Percentiles rank a stretch among this genome's conserved stretches.
Evolutionary conservation across 2,113 vertebrate species (phyloP).

Genomic region (Rynchops niger): DNA sequence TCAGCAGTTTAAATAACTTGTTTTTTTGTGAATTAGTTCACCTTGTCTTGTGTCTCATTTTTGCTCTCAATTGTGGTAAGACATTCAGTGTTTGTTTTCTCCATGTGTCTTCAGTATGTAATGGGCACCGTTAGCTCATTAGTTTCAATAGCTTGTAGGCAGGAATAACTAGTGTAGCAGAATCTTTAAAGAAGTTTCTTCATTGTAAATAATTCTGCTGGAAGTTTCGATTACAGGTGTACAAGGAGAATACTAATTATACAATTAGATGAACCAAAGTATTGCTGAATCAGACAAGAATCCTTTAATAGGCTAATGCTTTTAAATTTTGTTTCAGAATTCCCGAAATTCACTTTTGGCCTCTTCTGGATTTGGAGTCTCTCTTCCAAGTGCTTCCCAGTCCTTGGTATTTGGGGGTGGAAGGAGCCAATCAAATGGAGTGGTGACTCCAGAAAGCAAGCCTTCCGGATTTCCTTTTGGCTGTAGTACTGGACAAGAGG

Average conservation of each 20-base stretch:
- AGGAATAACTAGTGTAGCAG: background rate
- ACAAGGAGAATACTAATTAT: background rate
- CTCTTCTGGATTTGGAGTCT: slow-evolving; percentile 78
- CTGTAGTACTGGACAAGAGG: slow-evolving; percentile 75
- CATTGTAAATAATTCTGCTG: background rate
- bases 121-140: background rate
- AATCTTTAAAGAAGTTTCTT: background rate
- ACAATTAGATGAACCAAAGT: background rate
- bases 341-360: slow-evolving; percentile 77
- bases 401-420: slow-evolving; percentile 83
- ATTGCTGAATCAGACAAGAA: background rate
- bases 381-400: slow-evolving; percentile 75
- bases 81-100: background rate
- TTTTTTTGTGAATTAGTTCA: background rate
- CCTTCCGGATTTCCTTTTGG: slow-evolving; percentile 88
- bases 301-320: background rate
- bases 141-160: background rate
- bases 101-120: background rate
- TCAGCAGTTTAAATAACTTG: background rate
- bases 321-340: slow-evolving; percentile 77
- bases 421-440: slow-evolving; percentile 85
- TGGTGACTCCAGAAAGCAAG: slow-evolving; percentile 80
- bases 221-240: background rate
- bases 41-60: background rate
- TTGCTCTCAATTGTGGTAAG: background rate